Base-by-base conservation (phyloP, 2,888 invertebrate species). In the Stictocephala bisonia region DNA sequence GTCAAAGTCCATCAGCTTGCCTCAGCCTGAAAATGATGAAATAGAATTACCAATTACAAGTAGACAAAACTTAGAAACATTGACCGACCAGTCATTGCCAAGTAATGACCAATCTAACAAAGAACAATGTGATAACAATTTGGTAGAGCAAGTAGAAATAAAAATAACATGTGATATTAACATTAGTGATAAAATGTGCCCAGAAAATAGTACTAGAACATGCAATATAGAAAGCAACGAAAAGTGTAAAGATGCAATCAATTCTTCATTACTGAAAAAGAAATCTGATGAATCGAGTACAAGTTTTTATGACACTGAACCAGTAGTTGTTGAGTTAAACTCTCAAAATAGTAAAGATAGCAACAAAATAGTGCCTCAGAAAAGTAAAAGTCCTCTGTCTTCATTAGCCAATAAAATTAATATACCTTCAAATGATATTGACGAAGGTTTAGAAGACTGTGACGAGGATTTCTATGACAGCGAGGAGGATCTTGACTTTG, bases 1-100 rank as follows among this genome's bases (percentile, higher is more conserved):
- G 27, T 70, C 70, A 4, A 70, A 56, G 22, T 70, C 70, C 40
- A 70, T 70, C 26, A 70, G 56, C 40, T 70, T 70, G 40, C 35
- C 70, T 40, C 70, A 56, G 6, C 27, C 7, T 26, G 22, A 40
- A 6, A 3, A 2, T n/a, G 35, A 31, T 4, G 40, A 40, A 11
- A 18, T 22, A 60, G 26, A 40, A 26, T 20, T 40, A 60, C 56
- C 56, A 56, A 31, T 15, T 29, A 9, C 29, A 2, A 51, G 51
- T 51, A 51, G n/a, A n/a, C 51, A 51, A 51, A 51, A 51, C 51
- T n/a, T n/a, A n/a, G n/a, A n/a, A n/a, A n/a, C n/a, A n/a, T n/a
- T 2, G 7, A 4, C 26, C 24, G 20, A 48, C 4, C n/a, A 15
- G 51, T 51, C 51, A 15, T 51, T n/a, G n/a, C n/a, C n/a, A n/a